Base-by-base conservation (phyloP, 37 sponge, comb jelly and placozoan genomes). In the Aplysina aerophoba region DNA sequence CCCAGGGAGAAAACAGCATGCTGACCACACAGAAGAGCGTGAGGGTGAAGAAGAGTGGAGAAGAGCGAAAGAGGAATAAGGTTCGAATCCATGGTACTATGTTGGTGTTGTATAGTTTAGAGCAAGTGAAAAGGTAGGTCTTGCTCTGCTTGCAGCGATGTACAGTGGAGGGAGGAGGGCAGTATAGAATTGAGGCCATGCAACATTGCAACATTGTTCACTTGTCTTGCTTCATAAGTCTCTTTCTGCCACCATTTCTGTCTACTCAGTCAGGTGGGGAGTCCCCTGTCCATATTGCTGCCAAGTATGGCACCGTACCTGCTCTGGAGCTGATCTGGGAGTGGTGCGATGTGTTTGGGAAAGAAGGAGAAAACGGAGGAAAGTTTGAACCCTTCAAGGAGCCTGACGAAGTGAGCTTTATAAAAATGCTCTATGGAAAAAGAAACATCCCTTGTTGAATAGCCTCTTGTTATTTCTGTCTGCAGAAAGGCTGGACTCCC, bases 201-300 rank as follows among this genome's bases (percentile, higher is more conserved):
- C 50, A 44, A 8, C 8, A 44, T 44, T 44, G 50, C 8, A 44
- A 44, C 50, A 44, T 44, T n/a, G n/a, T n/a, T n/a, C n/a, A n/a
- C n/a, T n/a, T n/a, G 3, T 44, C 6, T 44, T 44, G 50, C 50
- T 44, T 44, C 3, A 44, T 44, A 44, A 11, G 50, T 44, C 50
- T 44, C 50, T 44, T 44, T 44, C 50, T 44, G 50, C 50, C 50
- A 44, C 50, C 8, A 8, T 44, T 44, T 44, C 50, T 62, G 4
- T 28, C 24, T 62, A 11, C 28, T 40, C 78, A 75, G 78, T 20
- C 38, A 41, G 78, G 78, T 36, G 37, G 37, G 78, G 25, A 40
- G 15, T 53, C 78, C 54, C 78, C 78, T 24, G 37, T 75, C 20
- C 78, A 75, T 44, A 75, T 75, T 75, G 78, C 78, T 75, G 78